Percentiles rank a stretch among this genome's conserved stretches.
phyloP scores from a whole-genome alignment of 2,797 vertebrate genomes.

The Ptychadena robeensis region DNA sequence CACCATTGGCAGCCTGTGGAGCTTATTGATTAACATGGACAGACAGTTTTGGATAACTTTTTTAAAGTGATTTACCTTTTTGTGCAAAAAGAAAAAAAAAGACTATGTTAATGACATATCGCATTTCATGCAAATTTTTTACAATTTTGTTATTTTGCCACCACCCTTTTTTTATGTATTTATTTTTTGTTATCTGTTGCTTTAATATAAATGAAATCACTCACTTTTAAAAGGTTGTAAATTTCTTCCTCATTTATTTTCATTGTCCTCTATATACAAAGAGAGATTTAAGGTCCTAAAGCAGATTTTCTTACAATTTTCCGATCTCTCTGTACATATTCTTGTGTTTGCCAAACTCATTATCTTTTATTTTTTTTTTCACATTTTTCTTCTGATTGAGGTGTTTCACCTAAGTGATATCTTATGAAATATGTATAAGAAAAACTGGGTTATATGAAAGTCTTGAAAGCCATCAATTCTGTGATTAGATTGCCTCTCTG shows the following conservation, averaged over 20 bases:
- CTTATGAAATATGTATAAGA: conserved; percentile 48
- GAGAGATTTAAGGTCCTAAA: conserved; percentile 2
- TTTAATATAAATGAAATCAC: no score
- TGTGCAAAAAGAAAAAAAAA: no score
- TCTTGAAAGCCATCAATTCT: conserved; percentile 31
- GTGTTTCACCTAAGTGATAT: conserved; percentile 44
- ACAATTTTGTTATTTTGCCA: no score
- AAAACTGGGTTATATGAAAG: conserved; percentile 30
- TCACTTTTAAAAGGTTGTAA: neutral
- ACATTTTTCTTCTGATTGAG: conserved; percentile 36
- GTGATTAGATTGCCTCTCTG: conserved; percentile 36
- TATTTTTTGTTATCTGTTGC: no score
- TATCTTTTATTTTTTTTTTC: conserved; percentile 33
- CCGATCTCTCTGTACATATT: neutral
- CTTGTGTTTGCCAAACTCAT: conserved; percentile 42
- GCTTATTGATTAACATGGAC: no score
- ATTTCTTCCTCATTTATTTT: neutral
- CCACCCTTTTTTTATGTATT: no score
- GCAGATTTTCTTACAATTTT: conserved; percentile 14
- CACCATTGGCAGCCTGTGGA: no score
- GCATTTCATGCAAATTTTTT: no score
- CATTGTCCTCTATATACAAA: neutral
- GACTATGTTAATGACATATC: no score
- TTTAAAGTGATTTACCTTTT: no score
- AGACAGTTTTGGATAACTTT: no score